Conservation (phyloP, 2,113 vertebrate species). For the Brachirus orientalis region DNA sequence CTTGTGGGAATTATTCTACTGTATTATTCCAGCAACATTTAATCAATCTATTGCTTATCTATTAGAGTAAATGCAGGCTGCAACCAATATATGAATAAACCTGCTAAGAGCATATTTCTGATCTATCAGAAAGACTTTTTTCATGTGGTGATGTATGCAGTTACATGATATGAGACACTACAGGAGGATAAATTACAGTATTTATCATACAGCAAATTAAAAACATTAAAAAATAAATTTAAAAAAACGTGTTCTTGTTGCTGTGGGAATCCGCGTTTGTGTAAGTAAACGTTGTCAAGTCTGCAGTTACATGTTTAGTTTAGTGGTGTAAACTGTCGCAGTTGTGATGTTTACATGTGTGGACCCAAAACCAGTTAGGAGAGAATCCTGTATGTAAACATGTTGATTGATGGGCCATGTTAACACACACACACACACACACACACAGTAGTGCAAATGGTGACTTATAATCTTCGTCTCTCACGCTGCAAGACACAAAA, state of each 20-base stretch:
- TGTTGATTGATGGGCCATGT: constrained; percentile 38
- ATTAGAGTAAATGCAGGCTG: background rate
- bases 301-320: constrained; percentile 31
- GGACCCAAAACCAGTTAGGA: constrained; percentile 28
- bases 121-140: background rate
- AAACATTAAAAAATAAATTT: background rate
- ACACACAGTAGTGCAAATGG: constrained; percentile 27
- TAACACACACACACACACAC: constrained; percentile 7
- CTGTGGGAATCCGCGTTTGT: background rate
- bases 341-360: constrained; percentile 37
- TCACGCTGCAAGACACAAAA: background rate
- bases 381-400: constrained; percentile 45
- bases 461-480: constrained; percentile 44
- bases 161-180: background rate
- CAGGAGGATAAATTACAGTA: background rate
- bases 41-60: background rate
- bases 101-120: too few species aligned
- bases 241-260: background rate
- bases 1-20: too few species aligned
- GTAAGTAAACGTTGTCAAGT: background rate
- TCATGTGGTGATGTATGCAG: background rate
- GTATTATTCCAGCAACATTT: background rate
- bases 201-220: background rate
- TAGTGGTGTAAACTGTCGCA: constrained; percentile 14
- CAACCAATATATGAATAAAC: too few species aligned